Percentiles rank a stretch among this genome's conserved stretches.
Conservation (phyloP, 2,113 vertebrate genomes). For the Dipodomys spectabilis region DNA sequence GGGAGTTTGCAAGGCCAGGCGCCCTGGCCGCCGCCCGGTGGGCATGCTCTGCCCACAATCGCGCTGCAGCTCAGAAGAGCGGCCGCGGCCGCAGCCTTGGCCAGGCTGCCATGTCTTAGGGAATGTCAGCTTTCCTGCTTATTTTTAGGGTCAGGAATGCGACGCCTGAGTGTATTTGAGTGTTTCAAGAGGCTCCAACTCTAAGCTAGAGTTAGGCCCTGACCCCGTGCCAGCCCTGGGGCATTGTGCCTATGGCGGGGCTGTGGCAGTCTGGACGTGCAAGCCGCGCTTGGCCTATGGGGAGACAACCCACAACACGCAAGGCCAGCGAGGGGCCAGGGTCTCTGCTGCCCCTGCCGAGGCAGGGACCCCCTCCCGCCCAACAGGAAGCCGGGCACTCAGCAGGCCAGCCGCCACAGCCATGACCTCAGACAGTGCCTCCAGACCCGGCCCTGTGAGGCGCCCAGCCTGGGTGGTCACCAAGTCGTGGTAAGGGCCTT, state of each 20-base stretch:
- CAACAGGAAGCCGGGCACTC: no score
- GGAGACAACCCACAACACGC: neutral
- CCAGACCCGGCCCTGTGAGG: no score
- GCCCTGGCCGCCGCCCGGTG: neutral
- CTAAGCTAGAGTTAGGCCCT: slow-evolving; percentile 51
- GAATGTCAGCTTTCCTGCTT: slow-evolving; percentile 64
- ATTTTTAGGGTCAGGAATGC: slow-evolving; percentile 82
- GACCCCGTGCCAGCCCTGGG: neutral
- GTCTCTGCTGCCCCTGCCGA: neutral
- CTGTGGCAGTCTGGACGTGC: rapidly evolving
- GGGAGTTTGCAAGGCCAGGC: neutral
- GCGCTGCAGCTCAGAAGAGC: neutral
- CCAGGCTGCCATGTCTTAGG: slow-evolving; percentile 55
- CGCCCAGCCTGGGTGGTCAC: no score
- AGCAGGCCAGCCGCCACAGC: no score
- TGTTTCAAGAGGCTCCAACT: slow-evolving; percentile 57
- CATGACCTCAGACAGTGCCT: no score
- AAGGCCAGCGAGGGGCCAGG: neutral
- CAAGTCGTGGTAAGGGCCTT: no score
- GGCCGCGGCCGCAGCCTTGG: slow-evolving; percentile 55
- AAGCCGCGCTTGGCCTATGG: neutral
- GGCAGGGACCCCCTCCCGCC: neutral
- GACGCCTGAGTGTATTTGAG: slow-evolving; percentile 61
- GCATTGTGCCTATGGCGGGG: neutral
- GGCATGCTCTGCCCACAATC: neutral